phyloP scores from a whole-genome alignment of 2,113 vertebrate species.

The Blennius ocellaris region DNA sequence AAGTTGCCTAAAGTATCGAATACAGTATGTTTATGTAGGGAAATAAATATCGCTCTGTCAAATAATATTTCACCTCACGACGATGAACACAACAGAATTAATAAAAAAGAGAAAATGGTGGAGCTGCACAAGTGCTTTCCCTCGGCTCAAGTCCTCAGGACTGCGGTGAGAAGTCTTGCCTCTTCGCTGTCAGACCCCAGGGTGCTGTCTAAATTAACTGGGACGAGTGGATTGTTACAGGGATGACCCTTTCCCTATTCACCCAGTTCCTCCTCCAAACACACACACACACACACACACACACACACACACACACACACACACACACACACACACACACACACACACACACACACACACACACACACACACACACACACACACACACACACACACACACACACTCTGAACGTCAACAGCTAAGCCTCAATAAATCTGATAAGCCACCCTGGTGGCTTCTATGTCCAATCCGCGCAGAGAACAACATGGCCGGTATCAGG shows the following conservation, averaged over 20 bases:
- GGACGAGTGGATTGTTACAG: slow-evolving; percentile 68
- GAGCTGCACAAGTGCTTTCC: slow-evolving; percentile 43
- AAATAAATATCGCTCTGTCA: slow-evolving; percentile 62
- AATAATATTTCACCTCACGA: slow-evolving; percentile 54
- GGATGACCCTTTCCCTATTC: slow-evolving; percentile 77
- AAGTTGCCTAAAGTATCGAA: slow-evolving; percentile 45
- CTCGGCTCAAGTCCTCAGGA: slow-evolving; percentile 52
- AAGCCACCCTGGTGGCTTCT: slow-evolving; percentile 78
- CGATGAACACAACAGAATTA: slow-evolving; percentile 56
- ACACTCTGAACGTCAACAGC: slow-evolving; percentile 63
- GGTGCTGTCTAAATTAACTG: slow-evolving; percentile 72
- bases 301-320: slow-evolving; percentile 62
- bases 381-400: slow-evolving; percentile 56
- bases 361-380: slow-evolving; percentile 18
- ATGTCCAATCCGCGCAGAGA: slow-evolving; percentile 69
- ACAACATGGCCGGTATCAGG: slow-evolving; percentile 85
- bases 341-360: slow-evolving; percentile 42
- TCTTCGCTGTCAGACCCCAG: slow-evolving; percentile 66
- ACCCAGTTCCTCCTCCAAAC: slow-evolving; percentile 53
- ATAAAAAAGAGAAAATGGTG: slow-evolving; percentile 32
- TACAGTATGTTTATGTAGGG: slow-evolving; percentile 46
- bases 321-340: slow-evolving; percentile 62
- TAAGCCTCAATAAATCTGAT: slow-evolving; percentile 82
- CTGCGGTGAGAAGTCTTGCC: slow-evolving; percentile 56
- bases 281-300: slow-evolving; percentile 60